Conservation (phyloP, 2,113 vertebrate species). For the Xyrauchen texanus region DNA sequence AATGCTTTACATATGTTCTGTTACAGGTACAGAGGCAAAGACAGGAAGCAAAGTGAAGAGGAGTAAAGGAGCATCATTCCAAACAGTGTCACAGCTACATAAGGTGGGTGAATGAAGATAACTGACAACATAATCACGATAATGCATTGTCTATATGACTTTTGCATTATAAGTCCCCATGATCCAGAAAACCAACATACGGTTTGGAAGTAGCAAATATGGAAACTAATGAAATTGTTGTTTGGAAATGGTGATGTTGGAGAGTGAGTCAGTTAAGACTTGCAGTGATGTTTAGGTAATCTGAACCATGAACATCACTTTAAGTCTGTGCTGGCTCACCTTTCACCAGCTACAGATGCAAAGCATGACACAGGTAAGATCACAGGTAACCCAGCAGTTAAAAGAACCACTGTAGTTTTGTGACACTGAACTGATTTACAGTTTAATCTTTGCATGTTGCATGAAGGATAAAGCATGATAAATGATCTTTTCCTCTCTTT, state of each 20-base stretch:
- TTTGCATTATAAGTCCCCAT: too few relatives aligned
- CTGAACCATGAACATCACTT: conserved; percentile 68
- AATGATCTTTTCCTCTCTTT: not conserved
- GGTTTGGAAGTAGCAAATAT: not conserved
- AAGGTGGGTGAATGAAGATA: conserved; percentile 74
- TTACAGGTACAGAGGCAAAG: conserved; percentile 66
- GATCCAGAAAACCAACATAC: too few relatives aligned
- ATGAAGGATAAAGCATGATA: too few relatives aligned
- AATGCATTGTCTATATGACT: too few relatives aligned
- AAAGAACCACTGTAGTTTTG: not conserved
- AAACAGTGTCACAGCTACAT: conserved; percentile 90
- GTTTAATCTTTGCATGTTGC: not conserved
- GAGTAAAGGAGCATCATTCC: conserved; percentile 89
- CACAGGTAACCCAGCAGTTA: not conserved
- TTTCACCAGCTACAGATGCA: conserved; percentile 50
- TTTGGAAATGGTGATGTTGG: not conserved
- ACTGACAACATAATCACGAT: too few relatives aligned
- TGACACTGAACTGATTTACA: not conserved
- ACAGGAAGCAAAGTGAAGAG: conserved; percentile 84
- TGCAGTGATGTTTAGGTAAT: conserved; percentile 93
- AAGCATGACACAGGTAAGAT: conserved; percentile 48
- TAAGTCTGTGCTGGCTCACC: conserved; percentile 66
- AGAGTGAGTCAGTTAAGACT: conserved; percentile 85
- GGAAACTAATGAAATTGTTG: not conserved
- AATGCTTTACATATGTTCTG: not conserved